These are phyloP conservation scores for Eurois occulta DNA, from an alignment of 2,888 invertebrate species.

Conservation along the genomic window DNA sequence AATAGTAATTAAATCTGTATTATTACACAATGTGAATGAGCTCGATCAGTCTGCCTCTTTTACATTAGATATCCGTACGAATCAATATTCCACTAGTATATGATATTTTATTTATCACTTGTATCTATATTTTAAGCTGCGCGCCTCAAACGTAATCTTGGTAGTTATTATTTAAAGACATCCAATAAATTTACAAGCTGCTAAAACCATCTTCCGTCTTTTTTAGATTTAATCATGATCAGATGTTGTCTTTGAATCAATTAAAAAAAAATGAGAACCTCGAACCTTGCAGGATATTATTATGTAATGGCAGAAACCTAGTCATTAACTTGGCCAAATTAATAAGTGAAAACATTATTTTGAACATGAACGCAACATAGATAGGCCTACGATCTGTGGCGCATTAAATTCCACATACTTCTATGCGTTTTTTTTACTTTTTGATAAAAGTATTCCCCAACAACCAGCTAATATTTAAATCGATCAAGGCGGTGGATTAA, in stretches of 20 bases:
- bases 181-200: conserved; percentile 2
- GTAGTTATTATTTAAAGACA: neutral
- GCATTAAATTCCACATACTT: neutral
- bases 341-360: neutral
- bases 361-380: neutral
- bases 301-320: conserved; percentile 23
- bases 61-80: neutral
- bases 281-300: neutral
- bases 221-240: neutral
- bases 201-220: neutral
- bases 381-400: too few species aligned
- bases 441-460: neutral
- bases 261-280: neutral
- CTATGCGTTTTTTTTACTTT: neutral
- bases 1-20: neutral
- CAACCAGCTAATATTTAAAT: conserved; percentile 10
- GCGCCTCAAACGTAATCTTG: neutral
- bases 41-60: neutral
- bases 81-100: neutral
- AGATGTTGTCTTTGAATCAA: neutral
- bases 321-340: conserved; percentile 26
- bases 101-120: too few species aligned
- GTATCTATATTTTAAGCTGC: neutral
- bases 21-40: neutral
- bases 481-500: neutral